Base-by-base conservation (phyloP, 1,140 invertebrate species). In the Pteromalus puparum region DNA sequence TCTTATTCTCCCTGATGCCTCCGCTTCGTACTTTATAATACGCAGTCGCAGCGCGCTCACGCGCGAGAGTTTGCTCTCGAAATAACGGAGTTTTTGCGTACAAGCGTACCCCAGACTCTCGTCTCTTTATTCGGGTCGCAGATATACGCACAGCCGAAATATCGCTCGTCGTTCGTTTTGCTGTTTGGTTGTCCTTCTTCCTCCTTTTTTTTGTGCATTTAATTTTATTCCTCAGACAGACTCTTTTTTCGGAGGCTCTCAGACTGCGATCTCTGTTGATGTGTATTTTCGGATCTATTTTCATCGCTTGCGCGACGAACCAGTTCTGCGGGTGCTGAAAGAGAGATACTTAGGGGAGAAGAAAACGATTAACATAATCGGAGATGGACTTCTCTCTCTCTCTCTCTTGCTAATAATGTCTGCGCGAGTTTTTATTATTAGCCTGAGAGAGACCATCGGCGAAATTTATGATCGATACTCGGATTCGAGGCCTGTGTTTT, bases 21-120 rank as follows among this genome's bases (percentile, higher is more conserved):
- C 18, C 18, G 53, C 18, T 21, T 61, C 18, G 15, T 21, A 61
- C 53, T 61, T n/a, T 61, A 61, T 61, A 61, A 61, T n/a, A 21
- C 34, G 72, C 70, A 42, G 72, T 70, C 10, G 10, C 24, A 6
- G n/a, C 67, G 24, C 24, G 12, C 2, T 26, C 12, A 24, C 26
- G 24, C 18, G 67, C 1, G 30, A 67, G 30, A 67, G 12, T 34
- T 73, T 34, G 70, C 10, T 74, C 81, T 67, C 72, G 26, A 82
- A 76, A 82, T 82, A 82, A 82, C 73, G 81, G 81, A 67, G 53
- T 82, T 75, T 82, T 75, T 75, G 46, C 76, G 12, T 30, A 38
- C 24, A 46, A 15, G 10, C 42, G 13, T n/a, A 13, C 13, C n/a
- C 42, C 65, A 2, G 3, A 12, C 24, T 15, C 65, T 3, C n/a